Conservation (phyloP, 35 echinoderm and acorn worm genomes). For the Amphiura filiformis region DNA sequence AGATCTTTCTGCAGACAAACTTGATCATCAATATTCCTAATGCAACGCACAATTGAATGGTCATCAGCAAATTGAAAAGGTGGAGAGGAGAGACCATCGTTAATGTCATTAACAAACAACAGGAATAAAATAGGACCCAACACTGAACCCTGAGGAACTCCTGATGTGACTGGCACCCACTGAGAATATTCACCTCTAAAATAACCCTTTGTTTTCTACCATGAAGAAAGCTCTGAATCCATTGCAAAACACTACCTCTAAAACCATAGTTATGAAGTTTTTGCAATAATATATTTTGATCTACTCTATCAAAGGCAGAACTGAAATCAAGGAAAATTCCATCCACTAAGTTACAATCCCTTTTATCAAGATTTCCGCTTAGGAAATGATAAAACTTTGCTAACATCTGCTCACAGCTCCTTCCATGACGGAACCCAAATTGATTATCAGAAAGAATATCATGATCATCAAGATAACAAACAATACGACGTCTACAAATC, state of each 20-base stretch:
- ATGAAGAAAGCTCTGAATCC: no score
- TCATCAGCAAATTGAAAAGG: no score
- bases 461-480: neutral
- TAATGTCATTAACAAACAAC: no score
- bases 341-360: neutral
- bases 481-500: neutral
- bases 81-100: no score
- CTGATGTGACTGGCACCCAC: no score
- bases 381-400: neutral
- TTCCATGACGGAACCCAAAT: neutral
- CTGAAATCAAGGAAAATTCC: neutral
- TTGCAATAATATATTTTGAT: neutral
- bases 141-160: no score
- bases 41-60: no score
- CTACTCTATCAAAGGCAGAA: neutral
- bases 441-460: neutral
- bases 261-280: neutral
- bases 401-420: neutral
- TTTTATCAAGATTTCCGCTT: neutral
- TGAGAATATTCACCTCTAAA: no score
- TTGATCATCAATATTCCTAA: no score
- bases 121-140: no score
- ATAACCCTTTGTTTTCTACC: no score
- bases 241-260: neutral
- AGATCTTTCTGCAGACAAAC: no score